Evolutionary conservation across 2,113 vertebrate genomes (phyloP).

Genomic region (Girardinichthys multiradiatus): DNA sequence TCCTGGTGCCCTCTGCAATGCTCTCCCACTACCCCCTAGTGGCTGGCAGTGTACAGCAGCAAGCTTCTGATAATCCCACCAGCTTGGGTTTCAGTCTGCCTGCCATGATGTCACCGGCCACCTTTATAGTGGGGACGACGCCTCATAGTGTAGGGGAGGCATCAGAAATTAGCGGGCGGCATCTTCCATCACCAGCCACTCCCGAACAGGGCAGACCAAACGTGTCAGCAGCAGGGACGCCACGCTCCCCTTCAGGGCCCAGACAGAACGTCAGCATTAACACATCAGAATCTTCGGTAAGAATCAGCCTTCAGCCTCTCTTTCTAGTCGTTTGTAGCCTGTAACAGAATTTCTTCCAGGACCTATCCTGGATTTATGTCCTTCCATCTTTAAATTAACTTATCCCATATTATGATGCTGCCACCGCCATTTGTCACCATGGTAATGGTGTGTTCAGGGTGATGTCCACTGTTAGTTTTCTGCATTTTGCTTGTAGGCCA

Average conservation of each 20-base stretch:
- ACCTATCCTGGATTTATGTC: no score
- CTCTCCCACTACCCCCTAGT: conserved; percentile 84
- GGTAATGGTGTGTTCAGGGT: no score
- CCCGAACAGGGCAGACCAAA: conserved; percentile 60
- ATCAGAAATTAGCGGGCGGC: conserved; percentile 29
- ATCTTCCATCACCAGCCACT: conserved; percentile 55
- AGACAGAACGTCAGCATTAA: conserved; percentile 54
- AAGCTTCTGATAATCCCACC: conserved; percentile 60
- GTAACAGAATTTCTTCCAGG: no score
- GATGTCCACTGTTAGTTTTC: no score
- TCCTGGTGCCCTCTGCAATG: conserved; percentile 85
- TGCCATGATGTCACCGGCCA: conserved; percentile 70
- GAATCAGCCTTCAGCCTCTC: neutral
- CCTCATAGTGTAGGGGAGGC: conserved; percentile 67
- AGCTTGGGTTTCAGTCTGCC: conserved; percentile 79
- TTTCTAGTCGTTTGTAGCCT: no score
- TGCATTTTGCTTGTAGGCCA: no score
- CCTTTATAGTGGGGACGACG: conserved; percentile 78
- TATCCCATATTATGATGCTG: neutral
- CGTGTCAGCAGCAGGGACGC: neutral
- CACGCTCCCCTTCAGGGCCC: conserved; percentile 69
- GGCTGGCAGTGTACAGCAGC: conserved; percentile 21
- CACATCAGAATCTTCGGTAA: conserved; percentile 58
- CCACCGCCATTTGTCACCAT: neutral
- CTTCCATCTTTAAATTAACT: neutral